Percentiles rank a stretch among this genome's conserved stretches.
These are phyloP conservation scores for Diadegma fenestrale DNA, from an alignment of 2,888 invertebrate genomes.

Conservation along the genomic window DNA sequence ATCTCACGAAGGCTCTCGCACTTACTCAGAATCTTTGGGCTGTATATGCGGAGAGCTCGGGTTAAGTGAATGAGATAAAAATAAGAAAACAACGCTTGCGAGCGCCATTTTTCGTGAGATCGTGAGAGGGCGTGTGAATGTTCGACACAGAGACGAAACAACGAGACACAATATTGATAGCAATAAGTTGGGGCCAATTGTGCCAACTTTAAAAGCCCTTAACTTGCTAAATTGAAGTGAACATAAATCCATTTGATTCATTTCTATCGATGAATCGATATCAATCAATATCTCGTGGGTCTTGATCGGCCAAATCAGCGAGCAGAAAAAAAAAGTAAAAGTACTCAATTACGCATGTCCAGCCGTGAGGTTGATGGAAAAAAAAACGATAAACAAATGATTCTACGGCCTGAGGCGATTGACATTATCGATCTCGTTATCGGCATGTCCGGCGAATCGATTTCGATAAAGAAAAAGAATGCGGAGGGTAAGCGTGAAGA, in stretches of 20 bases:
- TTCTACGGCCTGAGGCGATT: conserved; percentile 1
- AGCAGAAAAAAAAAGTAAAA: not conserved
- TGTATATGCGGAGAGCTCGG: conserved; percentile 33
- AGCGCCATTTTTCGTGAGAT: conserved; percentile 63
- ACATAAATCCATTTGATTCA: conserved; percentile 61
- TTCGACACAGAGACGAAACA: conserved; percentile 60
- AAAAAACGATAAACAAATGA: conserved; percentile 10
- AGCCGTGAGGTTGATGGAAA: conserved; percentile 18
- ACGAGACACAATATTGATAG: conserved; percentile 46
- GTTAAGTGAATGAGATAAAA: conserved; percentile 5
- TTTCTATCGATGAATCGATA: conserved; percentile 58
- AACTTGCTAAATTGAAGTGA: conserved; percentile 62
- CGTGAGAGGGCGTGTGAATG: conserved; percentile 74
- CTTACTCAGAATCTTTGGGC: conserved; percentile 35
- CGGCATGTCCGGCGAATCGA: conserved; percentile 3
- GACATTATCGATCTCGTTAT: conserved; percentile 33
- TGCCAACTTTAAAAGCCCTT: conserved; percentile 54
- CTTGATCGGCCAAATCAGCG: not conserved
- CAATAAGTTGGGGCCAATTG: conserved; percentile 38
- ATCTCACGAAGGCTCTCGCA: conserved; percentile 55
- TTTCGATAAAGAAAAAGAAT: conserved; percentile 20
- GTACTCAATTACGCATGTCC: not conserved
- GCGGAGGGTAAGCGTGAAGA: not conserved
- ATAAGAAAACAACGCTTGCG: conserved; percentile 18
- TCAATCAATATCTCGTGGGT: not conserved